A percentile compares a stretch with the other conserved stretches of the same genome.
These are phyloP conservation scores for Pempheris klunzingeri DNA, from an alignment of 2,797 vertebrate species.

Conservation along the genomic window DNA sequence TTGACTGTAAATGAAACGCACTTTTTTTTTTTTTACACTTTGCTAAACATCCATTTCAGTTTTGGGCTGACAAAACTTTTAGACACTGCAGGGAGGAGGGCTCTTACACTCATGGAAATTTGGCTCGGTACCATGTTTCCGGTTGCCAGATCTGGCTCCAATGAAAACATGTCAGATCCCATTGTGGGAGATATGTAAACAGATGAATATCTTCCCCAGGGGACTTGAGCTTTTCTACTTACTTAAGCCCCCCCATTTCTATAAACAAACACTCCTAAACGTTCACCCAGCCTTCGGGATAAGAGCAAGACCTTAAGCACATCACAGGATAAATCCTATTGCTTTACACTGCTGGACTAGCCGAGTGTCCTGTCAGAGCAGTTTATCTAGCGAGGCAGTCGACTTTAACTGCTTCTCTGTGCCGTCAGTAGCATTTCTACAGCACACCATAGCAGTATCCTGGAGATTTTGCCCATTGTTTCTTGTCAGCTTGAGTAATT, in stretches of 20 bases:
- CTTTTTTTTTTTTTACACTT: neutral
- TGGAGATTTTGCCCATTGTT: neutral
- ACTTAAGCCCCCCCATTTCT: constrained; percentile 56
- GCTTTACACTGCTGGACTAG: constrained; percentile 20
- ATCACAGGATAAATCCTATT: constrained; percentile 59
- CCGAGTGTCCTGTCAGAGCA: constrained; percentile 4
- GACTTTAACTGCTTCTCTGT: neutral
- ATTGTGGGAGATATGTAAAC: constrained; percentile 85
- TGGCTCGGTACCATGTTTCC: constrained; percentile 82
- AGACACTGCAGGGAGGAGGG: constrained; percentile 44
- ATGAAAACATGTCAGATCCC: constrained; percentile 76
- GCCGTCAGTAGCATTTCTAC: neutral
- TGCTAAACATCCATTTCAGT: constrained; percentile 9
- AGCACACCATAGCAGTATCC: neutral
- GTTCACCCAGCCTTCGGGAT: constrained; percentile 55
- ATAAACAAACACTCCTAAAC: constrained; percentile 76
- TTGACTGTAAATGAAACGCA: neutral
- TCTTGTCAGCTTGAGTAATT: constrained; percentile 3
- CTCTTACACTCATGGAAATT: constrained; percentile 83
- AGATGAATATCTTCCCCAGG: constrained; percentile 77
- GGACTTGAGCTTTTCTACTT: constrained; percentile 64
- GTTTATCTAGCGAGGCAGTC: constrained; percentile 11
- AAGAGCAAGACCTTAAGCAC: constrained; percentile 67
- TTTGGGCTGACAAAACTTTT: constrained; percentile 45
- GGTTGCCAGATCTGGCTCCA: constrained; percentile 73